Base-by-base conservation (phyloP, 2,113 vertebrate genomes). In the Neomonachus schauinslandi region DNA sequence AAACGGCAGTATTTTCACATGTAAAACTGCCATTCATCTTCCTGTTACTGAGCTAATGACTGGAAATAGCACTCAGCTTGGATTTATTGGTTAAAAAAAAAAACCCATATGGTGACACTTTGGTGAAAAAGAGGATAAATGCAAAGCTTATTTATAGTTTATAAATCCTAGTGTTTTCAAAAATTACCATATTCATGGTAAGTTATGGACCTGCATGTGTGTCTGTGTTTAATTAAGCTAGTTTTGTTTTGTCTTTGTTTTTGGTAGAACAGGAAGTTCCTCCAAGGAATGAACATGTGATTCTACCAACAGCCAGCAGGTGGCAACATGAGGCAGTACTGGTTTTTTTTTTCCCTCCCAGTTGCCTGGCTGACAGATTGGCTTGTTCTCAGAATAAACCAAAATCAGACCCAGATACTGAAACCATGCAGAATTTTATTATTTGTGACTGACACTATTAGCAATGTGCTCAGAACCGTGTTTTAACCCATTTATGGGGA, bases 371-470 rank as follows among this genome's bases (percentile, higher is more conserved):
- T 28, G 9, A 63, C 95, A 93, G 39, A 4, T 57, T 83, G 15
- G 83, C 87, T 80, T 69, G 16, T 90, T 93, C 81, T 13, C 33
- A 94, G 95, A 95, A 74, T 95, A 97, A 94, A 97, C 63, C 14
- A 10, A 89, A 74, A 90, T 96, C 49, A 2, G 95, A 49, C 91
- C 51, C 33, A 3, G 53, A 51, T 83, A 72, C 86, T 51, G 2
- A 3, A 93, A 82, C 95, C 79, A 96, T 0, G 0, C 94, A 91
- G 61, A 95, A 88, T 93, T 57, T 67, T 36, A 0, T 97, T 97
- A 81, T 94, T 97, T 97, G 95, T 97, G 98, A 97, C 77, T 72
- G 95, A 63, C 92, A 39, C 74, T 97, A 69, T 98, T 97, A 97
- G 49, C 81, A 77, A 0, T 95, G 55, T 96, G 92, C 93, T 67